A percentile compares a stretch with the other conserved stretches of the same genome.
These are phyloP conservation scores for Argyrosomus regius DNA, from an alignment of 2,797 vertebrate genomes.

Conservation along the genomic window DNA sequence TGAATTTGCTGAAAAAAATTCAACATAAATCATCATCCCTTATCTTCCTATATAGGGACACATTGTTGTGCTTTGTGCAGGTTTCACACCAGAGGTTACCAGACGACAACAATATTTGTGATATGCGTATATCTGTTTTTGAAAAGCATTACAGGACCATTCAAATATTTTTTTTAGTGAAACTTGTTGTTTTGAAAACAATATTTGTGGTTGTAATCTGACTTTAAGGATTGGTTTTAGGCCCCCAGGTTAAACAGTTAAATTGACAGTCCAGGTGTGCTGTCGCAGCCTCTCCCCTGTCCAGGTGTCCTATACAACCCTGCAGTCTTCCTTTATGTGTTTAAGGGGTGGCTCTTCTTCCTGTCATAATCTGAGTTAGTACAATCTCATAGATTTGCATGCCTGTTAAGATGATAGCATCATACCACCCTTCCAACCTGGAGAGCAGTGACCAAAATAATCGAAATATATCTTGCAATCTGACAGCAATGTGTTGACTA, in stretches of 20 bases:
- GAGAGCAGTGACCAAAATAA: neutral
- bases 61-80: neutral
- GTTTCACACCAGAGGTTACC: too few relatives aligned
- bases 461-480: neutral
- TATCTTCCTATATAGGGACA: neutral
- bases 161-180: neutral
- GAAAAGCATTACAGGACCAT: neutral
- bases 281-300: constrained; percentile 35
- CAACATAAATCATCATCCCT: too few relatives aligned
- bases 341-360: constrained; percentile 21
- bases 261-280: constrained; percentile 65
- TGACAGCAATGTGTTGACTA: neutral
- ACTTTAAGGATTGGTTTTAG: constrained; percentile 29
- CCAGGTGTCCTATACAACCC: constrained; percentile 71
- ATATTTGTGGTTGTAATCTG: constrained; percentile 1
- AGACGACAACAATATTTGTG: neutral
- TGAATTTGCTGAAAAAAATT: neutral
- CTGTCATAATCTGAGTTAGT: constrained; percentile 41
- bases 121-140: too few relatives aligned
- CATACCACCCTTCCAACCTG: neutral
- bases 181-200: neutral
- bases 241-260: constrained; percentile 47
- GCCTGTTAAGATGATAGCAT: constrained; percentile 4
- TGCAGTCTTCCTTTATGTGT: constrained; percentile 48
- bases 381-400: constrained; percentile 12